Percentiles rank a stretch among this genome's conserved stretches.
These are phyloP conservation scores for Poeciliopsis turrubarensis DNA, from an alignment of 2,113 vertebrate species.

Conservation along the genomic window DNA sequence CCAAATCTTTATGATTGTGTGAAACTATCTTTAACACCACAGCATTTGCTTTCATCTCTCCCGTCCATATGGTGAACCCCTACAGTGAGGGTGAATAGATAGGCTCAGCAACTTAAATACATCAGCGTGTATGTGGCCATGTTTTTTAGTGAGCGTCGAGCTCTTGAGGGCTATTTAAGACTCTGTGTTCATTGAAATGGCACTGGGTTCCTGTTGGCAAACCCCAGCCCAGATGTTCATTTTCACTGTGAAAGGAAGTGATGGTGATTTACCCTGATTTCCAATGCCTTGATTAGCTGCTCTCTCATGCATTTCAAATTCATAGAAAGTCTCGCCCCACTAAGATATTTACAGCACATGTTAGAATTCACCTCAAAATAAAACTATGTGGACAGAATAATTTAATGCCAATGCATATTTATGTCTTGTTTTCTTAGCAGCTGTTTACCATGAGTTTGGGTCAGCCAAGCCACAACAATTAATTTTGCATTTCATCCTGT, in stretches of 20 bases:
- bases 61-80: conserved; percentile 40
- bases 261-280: conserved; percentile 44
- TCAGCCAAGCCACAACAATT: conserved; percentile 10
- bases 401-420: conserved; percentile 4
- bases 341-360: conserved; percentile 17
- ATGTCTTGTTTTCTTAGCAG: conserved; percentile 2
- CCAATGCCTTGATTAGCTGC: conserved; percentile 24
- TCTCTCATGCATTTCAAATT: conserved; percentile 32
- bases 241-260: conserved; percentile 35
- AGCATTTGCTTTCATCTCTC: conserved; percentile 27
- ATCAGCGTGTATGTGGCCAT: conserved; percentile 12
- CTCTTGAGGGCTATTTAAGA: conserved; percentile 60
- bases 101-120: conserved; percentile 32
- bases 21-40: conserved; percentile 19
- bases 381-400: conserved; percentile 16
- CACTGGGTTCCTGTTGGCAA: conserved; percentile 64
- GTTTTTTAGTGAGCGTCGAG: conserved; percentile 15
- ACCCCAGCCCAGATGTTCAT: conserved; percentile 69
- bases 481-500: conserved; percentile 43
- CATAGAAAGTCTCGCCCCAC: conserved; percentile 10
- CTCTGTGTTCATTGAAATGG: conserved; percentile 56
- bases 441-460: conserved; percentile 53
- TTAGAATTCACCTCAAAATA: conserved; percentile 33
- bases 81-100: conserved; percentile 29
- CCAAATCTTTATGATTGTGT: not conserved